A percentile compares a stretch with the other conserved stretches of the same genome.
phyloP scores from a whole-genome alignment of 1,140 invertebrate genomes.

The Monomorium pharaonis region DNA sequence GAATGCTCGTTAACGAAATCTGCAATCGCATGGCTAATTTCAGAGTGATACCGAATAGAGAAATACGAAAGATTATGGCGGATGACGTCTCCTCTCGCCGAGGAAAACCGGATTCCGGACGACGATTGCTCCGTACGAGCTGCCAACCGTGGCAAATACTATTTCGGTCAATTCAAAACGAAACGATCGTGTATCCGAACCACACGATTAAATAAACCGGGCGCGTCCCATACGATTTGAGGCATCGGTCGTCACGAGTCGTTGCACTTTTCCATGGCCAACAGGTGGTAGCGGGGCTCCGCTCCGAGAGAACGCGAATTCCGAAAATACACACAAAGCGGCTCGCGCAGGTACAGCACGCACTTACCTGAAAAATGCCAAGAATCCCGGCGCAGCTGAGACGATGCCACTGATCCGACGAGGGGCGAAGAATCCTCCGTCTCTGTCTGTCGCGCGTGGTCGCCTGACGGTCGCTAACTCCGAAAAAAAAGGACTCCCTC shows the following conservation, averaged over 20 bases:
- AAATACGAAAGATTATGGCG: slow-evolving; percentile 13
- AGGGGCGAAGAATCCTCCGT: background rate
- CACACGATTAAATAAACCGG: background rate
- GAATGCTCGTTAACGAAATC: background rate
- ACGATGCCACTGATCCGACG: background rate
- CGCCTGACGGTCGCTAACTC: background rate
- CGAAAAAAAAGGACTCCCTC: background rate
- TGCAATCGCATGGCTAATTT: background rate
- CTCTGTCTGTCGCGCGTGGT: background rate
- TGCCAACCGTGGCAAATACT: background rate
- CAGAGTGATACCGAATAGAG: background rate
- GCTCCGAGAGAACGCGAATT: slow-evolving; percentile 16
- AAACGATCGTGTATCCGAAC: too few species aligned
- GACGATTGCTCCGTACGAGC: background rate
- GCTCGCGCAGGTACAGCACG: background rate
- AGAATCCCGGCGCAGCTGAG: background rate
- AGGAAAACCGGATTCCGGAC: background rate
- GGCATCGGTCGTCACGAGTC: slow-evolving; percentile 40
- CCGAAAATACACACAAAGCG: slow-evolving; percentile 1
- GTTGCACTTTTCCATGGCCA: slow-evolving; percentile 50
- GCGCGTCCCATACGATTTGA: slow-evolving; percentile 1
- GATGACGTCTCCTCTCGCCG: background rate
- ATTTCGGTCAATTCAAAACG: background rate
- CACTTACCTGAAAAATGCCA: slow-evolving; percentile 18
- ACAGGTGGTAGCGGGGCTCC: slow-evolving; percentile 64